Conservation (phyloP, 1,140 invertebrate species). For the Berghia stephanieae region DNA sequence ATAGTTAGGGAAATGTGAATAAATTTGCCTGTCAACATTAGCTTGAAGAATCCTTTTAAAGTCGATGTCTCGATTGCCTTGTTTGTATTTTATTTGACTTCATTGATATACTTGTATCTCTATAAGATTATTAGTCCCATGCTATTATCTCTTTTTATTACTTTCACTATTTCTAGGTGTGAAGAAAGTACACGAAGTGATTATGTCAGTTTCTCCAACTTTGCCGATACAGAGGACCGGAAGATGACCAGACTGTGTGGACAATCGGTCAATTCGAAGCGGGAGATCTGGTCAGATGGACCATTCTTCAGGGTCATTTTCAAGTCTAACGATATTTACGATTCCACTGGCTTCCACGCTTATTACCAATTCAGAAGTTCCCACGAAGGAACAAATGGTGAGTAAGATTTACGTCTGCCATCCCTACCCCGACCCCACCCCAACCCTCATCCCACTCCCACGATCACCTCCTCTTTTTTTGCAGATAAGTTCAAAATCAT, state of each 20-base stretch:
- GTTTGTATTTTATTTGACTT: too few species aligned
- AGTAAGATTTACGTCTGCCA: too few species aligned
- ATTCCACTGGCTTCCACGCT: conserved; percentile 92
- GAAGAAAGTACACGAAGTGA: conserved; percentile 87
- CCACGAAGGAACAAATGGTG: too few species aligned
- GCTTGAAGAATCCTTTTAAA: too few species aligned
- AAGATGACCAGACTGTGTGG: conserved; percentile 89
- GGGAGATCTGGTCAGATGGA: conserved; percentile 81
- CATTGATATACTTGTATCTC: too few species aligned
- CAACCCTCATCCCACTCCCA: too few species aligned
- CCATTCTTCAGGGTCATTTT: conserved; percentile 95
- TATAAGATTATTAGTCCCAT: not conserved
- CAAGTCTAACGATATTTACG: conserved; percentile 89
- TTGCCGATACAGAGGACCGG: conserved; percentile 76
- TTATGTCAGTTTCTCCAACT: conserved; percentile 95
- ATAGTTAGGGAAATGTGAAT: too few species aligned
- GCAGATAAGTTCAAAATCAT: too few species aligned
- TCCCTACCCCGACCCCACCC: too few species aligned
- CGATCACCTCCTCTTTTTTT: too few species aligned
- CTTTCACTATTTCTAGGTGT: conserved; percentile 74
- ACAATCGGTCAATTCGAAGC: conserved; percentile 69
- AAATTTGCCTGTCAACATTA: too few species aligned
- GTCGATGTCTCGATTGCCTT: too few species aligned
- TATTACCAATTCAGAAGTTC: conserved; percentile 72
- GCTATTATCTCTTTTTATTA: not conserved